phyloP scores from a whole-genome alignment of 2,888 invertebrate genomes.

The Ptychoptera albimana region DNA sequence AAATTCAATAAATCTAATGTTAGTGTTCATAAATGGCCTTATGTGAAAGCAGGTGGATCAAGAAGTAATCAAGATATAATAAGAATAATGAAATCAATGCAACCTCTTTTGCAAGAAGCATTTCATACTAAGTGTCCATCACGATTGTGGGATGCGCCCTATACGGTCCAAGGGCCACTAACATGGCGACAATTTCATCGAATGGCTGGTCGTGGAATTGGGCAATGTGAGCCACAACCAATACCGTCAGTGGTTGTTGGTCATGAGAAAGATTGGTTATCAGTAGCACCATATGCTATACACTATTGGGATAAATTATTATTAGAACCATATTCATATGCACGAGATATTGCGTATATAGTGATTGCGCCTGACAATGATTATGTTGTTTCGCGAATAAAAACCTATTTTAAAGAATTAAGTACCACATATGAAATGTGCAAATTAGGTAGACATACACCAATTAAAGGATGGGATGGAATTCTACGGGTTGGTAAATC shows the following conservation, averaged over 20 bases:
- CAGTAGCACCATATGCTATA: conserved; percentile 84
- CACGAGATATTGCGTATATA: conserved; percentile 87
- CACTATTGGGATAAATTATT: conserved; percentile 94
- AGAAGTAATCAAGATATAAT: conserved; percentile 83
- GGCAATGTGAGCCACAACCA: conserved; percentile 93
- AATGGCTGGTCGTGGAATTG: conserved; percentile 84
- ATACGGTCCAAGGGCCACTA: conserved; percentile 85
- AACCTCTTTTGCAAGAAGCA: conserved; percentile 87
- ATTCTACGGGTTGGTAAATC: conserved; percentile 63
- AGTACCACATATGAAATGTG: conserved; percentile 91
- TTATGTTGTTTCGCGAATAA: conserved; percentile 58
- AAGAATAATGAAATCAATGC: conserved; percentile 74
- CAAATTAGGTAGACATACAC: conserved; percentile 82
- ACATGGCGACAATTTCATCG: conserved; percentile 98
- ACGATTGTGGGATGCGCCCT: conserved; percentile 83
- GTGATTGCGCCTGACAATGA: conserved; percentile 90
- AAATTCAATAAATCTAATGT: conserved; percentile 9
- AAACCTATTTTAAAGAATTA: conserved; percentile 81
- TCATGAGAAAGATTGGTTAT: conserved; percentile 88
- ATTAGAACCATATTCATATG: conserved; percentile 92
- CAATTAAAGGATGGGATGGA: conserved; percentile 75
- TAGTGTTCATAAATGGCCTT: conserved; percentile 74
- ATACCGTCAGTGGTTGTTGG: conserved; percentile 89
- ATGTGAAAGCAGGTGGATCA: conserved; percentile 66
- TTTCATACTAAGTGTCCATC: conserved; percentile 84